A percentile compares a stretch with the other conserved stretches of the same genome.
Conservation (phyloP, 2,113 vertebrate species). For the Phrynocephalus versicolor region DNA sequence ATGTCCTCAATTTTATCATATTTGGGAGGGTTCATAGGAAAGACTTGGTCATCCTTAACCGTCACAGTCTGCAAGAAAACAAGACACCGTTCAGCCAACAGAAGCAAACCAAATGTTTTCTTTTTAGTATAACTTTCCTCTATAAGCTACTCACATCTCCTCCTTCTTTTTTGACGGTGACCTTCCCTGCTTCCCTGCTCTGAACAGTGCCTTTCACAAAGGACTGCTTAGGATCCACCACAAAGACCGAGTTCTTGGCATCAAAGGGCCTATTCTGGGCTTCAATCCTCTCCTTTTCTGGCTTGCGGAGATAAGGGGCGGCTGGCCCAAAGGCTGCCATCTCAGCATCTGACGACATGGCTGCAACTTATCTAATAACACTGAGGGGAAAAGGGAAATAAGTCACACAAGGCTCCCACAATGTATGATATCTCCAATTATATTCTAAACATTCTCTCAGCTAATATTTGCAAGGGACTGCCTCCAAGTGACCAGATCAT, state of each 20-base stretch:
- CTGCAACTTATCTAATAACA: conserved; percentile 44
- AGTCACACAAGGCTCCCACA: background rate
- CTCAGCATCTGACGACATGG: conserved; percentile 84
- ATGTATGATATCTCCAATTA: background rate
- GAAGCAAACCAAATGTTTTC: background rate
- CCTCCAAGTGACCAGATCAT: background rate
- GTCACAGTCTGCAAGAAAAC: conserved; percentile 72
- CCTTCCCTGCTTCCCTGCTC: conserved; percentile 73
- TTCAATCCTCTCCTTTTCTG: conserved; percentile 87
- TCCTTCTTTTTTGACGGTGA: conserved; percentile 71
- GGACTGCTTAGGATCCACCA: conserved; percentile 74
- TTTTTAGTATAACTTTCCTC: too few relatives aligned
- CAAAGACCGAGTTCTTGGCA: conserved; percentile 74
- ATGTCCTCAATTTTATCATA: conserved; percentile 86
- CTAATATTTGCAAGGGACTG: background rate
- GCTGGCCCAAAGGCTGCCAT: conserved; percentile 86
- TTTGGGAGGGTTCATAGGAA: conserved; percentile 80
- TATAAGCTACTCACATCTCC: conserved; percentile 66
- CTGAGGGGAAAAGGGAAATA: conserved; percentile 44
- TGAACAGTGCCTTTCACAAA: conserved; percentile 74
- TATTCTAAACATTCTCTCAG: background rate
- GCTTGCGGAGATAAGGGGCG: conserved; percentile 83
- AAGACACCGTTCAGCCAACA: background rate
- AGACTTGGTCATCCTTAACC: conserved; percentile 76
- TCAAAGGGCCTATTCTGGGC: conserved; percentile 83